Evolutionary conservation across 2,888 invertebrate species (phyloP), one percentile per base, ranked within the genome.

Genomic region (Bembecia ichneumoniformis): DNA sequence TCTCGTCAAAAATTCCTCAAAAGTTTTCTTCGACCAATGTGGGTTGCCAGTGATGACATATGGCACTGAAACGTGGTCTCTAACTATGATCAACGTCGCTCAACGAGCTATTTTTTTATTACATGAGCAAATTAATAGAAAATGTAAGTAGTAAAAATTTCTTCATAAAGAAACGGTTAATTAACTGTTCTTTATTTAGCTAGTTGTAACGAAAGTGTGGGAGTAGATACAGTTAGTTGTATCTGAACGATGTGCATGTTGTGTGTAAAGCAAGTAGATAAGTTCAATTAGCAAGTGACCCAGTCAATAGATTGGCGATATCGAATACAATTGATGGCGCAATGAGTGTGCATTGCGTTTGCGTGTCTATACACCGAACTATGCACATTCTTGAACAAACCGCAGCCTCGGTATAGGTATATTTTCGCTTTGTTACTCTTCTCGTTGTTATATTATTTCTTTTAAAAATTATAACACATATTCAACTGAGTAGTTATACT

Each of bases 281-380:
- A 58, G 54, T 53, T 60, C 62, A 52, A 63, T 67, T 66, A 68
- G 60, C 57, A 54, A 63, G 48, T 66, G 70, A 67, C 64, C 62
- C 58, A 61, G 65, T 70, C 68, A 74, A 78, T 76, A 68, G 71
- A 74, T 72, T 72, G 62, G 71, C 71, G 71, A 74, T 75, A 71
- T 65, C 62, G 62, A 63, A 56, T 63, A 56, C 61, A 75, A 73
- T 71, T 71, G 65, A 66, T 71, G 68, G 63, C 65, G 72, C 68
- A 69, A 68, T 67, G 57, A 58, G 61, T 17, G 61, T 64, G 53
- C 51, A 52, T 49, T 43, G 28, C 43, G 50, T 46, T n/a, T 48
- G 47, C 43, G 50, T 46, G 49, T 49, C 54, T 52, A 46, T 49
- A 40, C n/a, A 40, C 14, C 40, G 40, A 40, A n/a, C 13, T 40